Conservation (phyloP, 2,888 invertebrate genomes). For the Cheiracanthium punctorium region DNA sequence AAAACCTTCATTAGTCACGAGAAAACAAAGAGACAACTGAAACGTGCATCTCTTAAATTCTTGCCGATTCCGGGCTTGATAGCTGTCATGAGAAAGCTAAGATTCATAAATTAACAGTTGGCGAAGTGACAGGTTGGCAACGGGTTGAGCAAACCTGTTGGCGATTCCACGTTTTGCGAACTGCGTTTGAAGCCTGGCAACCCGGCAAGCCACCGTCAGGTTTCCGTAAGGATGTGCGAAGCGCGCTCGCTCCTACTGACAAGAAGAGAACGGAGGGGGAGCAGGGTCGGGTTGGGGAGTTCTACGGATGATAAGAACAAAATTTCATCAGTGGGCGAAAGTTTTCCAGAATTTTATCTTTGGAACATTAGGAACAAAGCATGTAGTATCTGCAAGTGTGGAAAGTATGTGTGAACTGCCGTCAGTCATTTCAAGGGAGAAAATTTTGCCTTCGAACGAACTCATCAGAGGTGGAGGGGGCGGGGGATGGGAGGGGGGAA, state of each 20-base stretch:
- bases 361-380: conserved; percentile 71
- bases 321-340: conserved; percentile 70
- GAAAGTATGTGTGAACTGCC: conserved; percentile 60
- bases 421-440: conserved; percentile 63
- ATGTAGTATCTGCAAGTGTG: conserved; percentile 63
- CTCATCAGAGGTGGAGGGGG: conserved; percentile 43
- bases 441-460: conserved; percentile 58
- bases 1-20: too few relatives aligned
- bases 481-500: conserved; percentile 30
- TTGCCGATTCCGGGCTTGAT: background rate
- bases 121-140: background rate
- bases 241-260: conserved; percentile 29
- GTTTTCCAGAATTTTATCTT: conserved; percentile 71
- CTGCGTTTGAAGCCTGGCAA: conserved; percentile 15
- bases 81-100: background rate
- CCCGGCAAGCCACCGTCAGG: conserved; percentile 32
- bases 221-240: conserved; percentile 56
- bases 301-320: conserved; percentile 68
- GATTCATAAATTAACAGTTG: background rate
- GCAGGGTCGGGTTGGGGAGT: too few relatives aligned
- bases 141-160: conserved; percentile 22
- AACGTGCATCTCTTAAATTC: too few relatives aligned
- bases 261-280: conserved; percentile 26
- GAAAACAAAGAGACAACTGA: too few relatives aligned
- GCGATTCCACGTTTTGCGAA: conserved; percentile 28